These are phyloP conservation scores for Brachionichthys hirsutus DNA, from an alignment of 2,113 vertebrate genomes.

Conservation along the genomic window DNA sequence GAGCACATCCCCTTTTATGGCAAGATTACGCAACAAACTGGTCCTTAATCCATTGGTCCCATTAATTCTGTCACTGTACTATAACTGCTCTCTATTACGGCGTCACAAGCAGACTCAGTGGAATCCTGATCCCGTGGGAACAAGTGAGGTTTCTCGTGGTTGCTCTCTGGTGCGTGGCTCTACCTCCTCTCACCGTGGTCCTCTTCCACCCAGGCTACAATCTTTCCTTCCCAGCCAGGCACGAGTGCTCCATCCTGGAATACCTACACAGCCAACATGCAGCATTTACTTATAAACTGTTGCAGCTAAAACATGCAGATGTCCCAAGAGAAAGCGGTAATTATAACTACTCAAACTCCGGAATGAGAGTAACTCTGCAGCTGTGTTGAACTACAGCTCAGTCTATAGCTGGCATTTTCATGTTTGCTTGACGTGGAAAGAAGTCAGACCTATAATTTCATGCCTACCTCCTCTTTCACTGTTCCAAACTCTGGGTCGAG, in stretches of 20 bases:
- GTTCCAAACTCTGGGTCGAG: conserved; percentile 98
- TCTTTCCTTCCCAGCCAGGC: conserved; percentile 98
- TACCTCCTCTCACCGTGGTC: conserved; percentile 87
- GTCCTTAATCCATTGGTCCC: conserved; percentile 57
- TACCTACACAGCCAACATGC: conserved; percentile 74
- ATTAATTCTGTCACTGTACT: conserved; percentile 14
- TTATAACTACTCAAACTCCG: conserved; percentile 22
- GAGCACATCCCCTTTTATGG: conserved; percentile 57
- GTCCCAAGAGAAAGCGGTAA: conserved; percentile 19
- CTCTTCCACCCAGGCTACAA: conserved; percentile 98
- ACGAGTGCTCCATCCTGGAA: conserved; percentile 93
- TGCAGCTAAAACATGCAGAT: conserved; percentile 22
- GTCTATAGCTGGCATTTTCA: conserved; percentile 34
- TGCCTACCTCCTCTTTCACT: conserved; percentile 93
- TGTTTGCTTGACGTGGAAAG: conserved; percentile 32
- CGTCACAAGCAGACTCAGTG: conserved; percentile 46
- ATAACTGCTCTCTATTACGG: conserved; percentile 22
- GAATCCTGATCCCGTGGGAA: conserved; percentile 46
- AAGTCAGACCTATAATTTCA: conserved; percentile 42
- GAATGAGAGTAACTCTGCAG: not conserved
- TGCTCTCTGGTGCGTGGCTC: conserved; percentile 41
- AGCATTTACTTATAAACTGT: conserved; percentile 36
- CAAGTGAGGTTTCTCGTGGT: conserved; percentile 50
- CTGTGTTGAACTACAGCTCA: conserved; percentile 49
- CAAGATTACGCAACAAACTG: conserved; percentile 20